Percentiles rank a stretch among this genome's conserved stretches.
Conservation (phyloP, 2,888 invertebrate species). For the Leptogaster cylindrica region DNA sequence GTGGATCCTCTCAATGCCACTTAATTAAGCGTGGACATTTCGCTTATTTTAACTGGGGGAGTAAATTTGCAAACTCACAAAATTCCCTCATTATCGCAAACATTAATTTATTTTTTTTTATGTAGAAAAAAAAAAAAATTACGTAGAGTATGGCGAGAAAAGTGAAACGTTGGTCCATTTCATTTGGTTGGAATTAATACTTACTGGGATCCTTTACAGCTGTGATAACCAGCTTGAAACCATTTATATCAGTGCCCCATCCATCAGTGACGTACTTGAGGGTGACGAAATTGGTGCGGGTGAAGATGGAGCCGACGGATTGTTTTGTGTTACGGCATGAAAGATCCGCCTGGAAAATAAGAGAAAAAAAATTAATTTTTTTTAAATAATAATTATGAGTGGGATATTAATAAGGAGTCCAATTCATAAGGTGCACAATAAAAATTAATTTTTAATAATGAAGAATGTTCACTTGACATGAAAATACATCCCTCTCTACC, state of each 20-base stretch:
- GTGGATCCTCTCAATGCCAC: too few species aligned
- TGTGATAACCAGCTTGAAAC: slow-evolving; percentile 91
- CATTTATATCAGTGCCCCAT: slow-evolving; percentile 91
- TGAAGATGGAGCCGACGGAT: slow-evolving; percentile 86
- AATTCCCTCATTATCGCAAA: too few species aligned
- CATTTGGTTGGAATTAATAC: slow-evolving; percentile 62
- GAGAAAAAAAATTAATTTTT: slow-evolving; percentile 50
- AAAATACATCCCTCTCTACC: neutral
- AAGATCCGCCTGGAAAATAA: slow-evolving; percentile 79
- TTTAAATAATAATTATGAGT: slow-evolving; percentile 8
- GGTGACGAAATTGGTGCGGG: slow-evolving; percentile 91
- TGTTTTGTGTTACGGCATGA: slow-evolving; percentile 91
- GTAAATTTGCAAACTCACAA: too few species aligned
- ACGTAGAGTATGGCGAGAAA: too few species aligned
- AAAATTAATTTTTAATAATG: slow-evolving; percentile 18
- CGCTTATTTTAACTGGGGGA: too few species aligned
- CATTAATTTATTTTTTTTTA: too few species aligned
- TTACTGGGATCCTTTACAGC: slow-evolving; percentile 93
- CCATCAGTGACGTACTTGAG: slow-evolving; percentile 91
- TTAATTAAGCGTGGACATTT: too few species aligned
- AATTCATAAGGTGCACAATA: too few species aligned
- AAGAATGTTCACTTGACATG: neutral
- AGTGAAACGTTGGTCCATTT: too few species aligned
- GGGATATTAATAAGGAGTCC: too few species aligned
- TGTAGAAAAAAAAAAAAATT: too few species aligned